A percentile compares a stretch with the other conserved stretches of the same genome.
Evolutionary conservation across 2,113 vertebrate genomes (phyloP).

Genomic region (Microcebus murinus): DNA sequence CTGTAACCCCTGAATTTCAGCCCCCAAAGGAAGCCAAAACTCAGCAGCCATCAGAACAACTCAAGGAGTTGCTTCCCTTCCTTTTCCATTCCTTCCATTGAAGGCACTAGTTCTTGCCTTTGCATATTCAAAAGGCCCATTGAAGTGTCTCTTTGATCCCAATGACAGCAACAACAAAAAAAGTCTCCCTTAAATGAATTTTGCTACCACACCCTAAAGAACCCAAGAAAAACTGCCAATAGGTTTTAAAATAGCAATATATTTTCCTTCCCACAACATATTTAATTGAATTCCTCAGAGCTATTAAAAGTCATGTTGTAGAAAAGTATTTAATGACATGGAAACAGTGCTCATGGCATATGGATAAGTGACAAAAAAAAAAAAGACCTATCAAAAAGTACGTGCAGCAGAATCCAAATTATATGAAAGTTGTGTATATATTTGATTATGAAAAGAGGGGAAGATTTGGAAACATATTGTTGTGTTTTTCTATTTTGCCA

Average conservation of each 20-base stretch:
- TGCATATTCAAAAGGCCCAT: neutral
- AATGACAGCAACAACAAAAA: neutral
- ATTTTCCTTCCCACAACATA: slow-evolving; percentile 48
- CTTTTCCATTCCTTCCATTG: neutral
- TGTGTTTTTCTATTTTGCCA: slow-evolving; percentile 62
- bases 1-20: neutral
- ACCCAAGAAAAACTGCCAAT: slow-evolving; percentile 61
- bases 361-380: slow-evolving; percentile 61
- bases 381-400: slow-evolving; percentile 56
- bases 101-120: neutral
- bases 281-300: slow-evolving; percentile 63
- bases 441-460: slow-evolving; percentile 49
- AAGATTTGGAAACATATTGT: slow-evolving; percentile 58
- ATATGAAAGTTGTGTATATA: slow-evolving; percentile 30
- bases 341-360: slow-evolving; percentile 59
- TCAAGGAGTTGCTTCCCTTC: neutral
- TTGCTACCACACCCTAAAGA: slow-evolving; percentile 21
- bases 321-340: slow-evolving; percentile 70
- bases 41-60: neutral
- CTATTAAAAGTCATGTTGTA: slow-evolving; percentile 67
- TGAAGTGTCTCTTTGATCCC: neutral
- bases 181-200: slow-evolving; percentile 13
- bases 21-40: neutral
- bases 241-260: slow-evolving; percentile 62
- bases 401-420: slow-evolving; percentile 30